Conservation (phyloP, 2,797 vertebrate genomes). For the Columba guinea region DNA sequence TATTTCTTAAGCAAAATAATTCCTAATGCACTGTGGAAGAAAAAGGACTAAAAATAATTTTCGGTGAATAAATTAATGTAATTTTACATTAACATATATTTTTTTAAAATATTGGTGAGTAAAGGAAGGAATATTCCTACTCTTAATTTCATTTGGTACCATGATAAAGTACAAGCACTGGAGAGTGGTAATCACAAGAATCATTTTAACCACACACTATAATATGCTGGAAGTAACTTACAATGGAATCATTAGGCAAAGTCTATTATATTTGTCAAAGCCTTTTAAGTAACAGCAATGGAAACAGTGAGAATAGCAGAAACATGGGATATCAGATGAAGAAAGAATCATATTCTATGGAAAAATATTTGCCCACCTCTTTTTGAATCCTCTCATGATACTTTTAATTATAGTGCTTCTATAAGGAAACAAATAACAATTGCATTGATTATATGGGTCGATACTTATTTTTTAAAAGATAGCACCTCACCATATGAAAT, state of each 20-base stretch:
- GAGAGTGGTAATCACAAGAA: constrained; percentile 4
- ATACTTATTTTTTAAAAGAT: background rate
- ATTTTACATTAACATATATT: background rate
- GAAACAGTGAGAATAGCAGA: constrained; percentile 30
- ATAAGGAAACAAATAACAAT: constrained; percentile 26
- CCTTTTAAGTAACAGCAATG: constrained; percentile 43
- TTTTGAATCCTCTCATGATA: background rate
- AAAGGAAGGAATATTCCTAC: background rate
- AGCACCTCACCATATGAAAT: constrained; percentile 9
- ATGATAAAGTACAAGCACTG: constrained; percentile 12
- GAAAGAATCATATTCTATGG: background rate
- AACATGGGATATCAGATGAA: background rate
- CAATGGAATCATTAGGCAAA: constrained; percentile 19
- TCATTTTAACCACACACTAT: constrained; percentile 17
- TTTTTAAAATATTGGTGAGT: background rate
- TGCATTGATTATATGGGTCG: background rate
- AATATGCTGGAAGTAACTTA: constrained; percentile 47
- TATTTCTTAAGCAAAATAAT: background rate
- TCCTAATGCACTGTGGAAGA: background rate
- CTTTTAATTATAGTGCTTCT: background rate
- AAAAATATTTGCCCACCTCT: constrained; percentile 2
- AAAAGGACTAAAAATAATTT: background rate
- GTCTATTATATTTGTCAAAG: constrained; percentile 51
- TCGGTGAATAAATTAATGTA: background rate
- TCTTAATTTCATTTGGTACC: constrained; percentile 38